A percentile compares a stretch with the other conserved stretches of the same genome.
Evolutionary conservation across 2,888 invertebrate genomes (phyloP).

Genomic region (Clostera curtula): DNA sequence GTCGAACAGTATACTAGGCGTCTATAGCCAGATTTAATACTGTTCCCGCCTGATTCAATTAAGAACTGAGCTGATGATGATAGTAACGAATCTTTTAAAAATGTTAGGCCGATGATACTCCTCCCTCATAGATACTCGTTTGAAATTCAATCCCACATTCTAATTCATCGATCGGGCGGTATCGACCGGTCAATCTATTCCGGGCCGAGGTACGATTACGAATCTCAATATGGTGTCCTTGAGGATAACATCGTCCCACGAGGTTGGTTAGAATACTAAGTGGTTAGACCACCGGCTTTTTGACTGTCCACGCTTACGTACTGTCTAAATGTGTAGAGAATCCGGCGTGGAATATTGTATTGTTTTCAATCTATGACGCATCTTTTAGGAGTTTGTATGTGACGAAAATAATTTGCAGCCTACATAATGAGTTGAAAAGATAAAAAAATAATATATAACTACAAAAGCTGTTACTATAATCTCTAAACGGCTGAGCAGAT

Average conservation of each 20-base stretch:
- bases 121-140: constrained; percentile 26
- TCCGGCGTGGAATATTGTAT: constrained; percentile 30
- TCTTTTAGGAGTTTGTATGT: constrained; percentile 1
- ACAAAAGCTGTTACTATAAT: too few species aligned
- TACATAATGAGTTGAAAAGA: too few species aligned
- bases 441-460: too few species aligned
- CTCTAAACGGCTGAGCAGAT: too few species aligned
- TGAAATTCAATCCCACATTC: constrained; percentile 54
- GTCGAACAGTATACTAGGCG: too few species aligned
- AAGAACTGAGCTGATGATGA: too few species aligned
- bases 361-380: constrained; percentile 18
- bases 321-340: constrained; percentile 17
- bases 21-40: too few species aligned
- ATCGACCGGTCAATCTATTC: constrained; percentile 60
- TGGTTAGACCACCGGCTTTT: constrained; percentile 57
- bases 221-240: constrained; percentile 67
- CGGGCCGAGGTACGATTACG: constrained; percentile 50
- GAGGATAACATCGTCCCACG: constrained; percentile 48
- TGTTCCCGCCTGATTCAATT: too few species aligned
- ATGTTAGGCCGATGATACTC: too few species aligned
- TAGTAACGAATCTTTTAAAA: too few species aligned
- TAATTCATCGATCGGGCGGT: constrained; percentile 49
- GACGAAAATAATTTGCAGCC: not conserved
- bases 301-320: constrained; percentile 23
- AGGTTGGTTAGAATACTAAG: constrained; percentile 57